Conservation (phyloP, 1,140 invertebrate genomes). For the Rhopalosiphum padi region DNA sequence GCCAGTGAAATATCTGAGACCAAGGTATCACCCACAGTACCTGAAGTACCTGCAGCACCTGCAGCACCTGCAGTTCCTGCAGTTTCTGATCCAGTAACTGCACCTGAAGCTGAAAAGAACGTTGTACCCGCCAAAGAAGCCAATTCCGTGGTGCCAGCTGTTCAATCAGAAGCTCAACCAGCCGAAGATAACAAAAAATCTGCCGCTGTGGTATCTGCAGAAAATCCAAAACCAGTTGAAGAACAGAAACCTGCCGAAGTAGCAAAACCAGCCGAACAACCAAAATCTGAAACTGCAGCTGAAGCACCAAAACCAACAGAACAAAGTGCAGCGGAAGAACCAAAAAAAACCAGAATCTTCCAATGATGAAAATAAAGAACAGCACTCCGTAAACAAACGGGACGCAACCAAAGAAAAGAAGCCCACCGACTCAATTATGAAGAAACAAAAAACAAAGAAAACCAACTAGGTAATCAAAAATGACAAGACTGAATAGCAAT, state of each 20-base stretch:
- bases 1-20: conserved; percentile 59
- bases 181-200: conserved; percentile 30
- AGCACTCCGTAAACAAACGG: conserved; percentile 55
- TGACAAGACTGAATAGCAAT: conserved; percentile 57
- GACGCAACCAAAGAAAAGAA: conserved; percentile 31
- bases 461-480: conserved; percentile 22
- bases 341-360: conserved; percentile 18
- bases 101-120: conserved; percentile 57
- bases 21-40: conserved; percentile 53
- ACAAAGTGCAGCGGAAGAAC: conserved; percentile 18
- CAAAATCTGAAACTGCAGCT: background rate
- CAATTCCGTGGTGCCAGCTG: conserved; percentile 40
- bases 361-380: conserved; percentile 58
- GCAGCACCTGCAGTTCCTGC: background rate
- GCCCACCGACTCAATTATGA: conserved; percentile 23
- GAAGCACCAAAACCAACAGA: conserved; percentile 28
- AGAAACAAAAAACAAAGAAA: conserved; percentile 53
- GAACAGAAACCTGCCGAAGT: conserved; percentile 38
- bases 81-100: background rate
- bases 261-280: conserved; percentile 24
- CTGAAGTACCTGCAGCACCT: background rate
- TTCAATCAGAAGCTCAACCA: conserved; percentile 4
- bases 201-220: conserved; percentile 26
- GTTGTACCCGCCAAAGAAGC: conserved; percentile 59
- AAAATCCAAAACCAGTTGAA: conserved; percentile 36